Evolutionary conservation across 2,797 vertebrate genomes (phyloP).

Genomic region (Coregonus suidteri): DNA sequence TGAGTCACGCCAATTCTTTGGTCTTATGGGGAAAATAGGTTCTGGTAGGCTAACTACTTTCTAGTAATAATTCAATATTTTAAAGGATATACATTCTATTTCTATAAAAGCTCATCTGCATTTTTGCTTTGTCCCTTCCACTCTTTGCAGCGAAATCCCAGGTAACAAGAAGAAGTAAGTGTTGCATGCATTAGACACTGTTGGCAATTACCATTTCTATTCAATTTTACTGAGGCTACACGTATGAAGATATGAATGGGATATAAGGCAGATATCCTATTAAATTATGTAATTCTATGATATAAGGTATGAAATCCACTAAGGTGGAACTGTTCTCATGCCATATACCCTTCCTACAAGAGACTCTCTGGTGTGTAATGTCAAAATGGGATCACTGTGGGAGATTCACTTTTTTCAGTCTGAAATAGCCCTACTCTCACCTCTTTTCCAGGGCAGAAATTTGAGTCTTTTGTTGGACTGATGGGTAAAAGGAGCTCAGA

Average conservation of each 20-base stretch:
- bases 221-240: no score
- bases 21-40: slow-evolving; percentile 81
- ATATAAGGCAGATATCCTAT: no score
- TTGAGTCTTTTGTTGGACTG: slow-evolving; percentile 68
- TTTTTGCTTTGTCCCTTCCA: background rate
- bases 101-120: background rate
- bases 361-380: background rate
- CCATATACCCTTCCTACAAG: no score
- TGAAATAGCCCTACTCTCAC: background rate
- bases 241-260: no score
- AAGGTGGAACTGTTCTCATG: background rate
- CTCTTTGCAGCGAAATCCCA: slow-evolving; percentile 56
- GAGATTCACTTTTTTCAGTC: background rate
- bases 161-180: slow-evolving; percentile 61
- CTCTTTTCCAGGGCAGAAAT: slow-evolving; percentile 53
- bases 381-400: background rate
- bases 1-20: slow-evolving; percentile 75
- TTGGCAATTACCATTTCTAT: no score
- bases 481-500: slow-evolving; percentile 64
- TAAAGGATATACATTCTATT: background rate
- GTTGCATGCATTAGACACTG: background rate
- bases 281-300: no score
- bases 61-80: background rate
- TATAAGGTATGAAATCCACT: no score
- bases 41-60: slow-evolving; percentile 68